Percentiles rank a stretch among this genome's conserved stretches.
phyloP scores from a whole-genome alignment of 1,140 invertebrate genomes.

The Xylocopa sonorina region DNA sequence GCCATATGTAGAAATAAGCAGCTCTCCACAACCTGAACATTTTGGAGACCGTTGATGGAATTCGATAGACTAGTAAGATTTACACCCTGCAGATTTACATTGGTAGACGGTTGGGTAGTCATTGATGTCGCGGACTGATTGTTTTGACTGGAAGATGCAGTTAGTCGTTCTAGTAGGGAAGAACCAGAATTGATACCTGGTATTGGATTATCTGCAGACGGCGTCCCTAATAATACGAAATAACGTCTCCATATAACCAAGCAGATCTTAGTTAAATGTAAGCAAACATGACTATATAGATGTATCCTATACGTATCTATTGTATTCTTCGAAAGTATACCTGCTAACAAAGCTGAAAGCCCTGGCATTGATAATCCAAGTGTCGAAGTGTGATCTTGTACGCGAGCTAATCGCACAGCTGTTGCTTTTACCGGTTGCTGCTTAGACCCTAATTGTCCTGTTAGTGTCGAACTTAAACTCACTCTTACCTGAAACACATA shows the following conservation, averaged over 20 bases:
- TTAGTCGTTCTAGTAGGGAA: conserved; percentile 83
- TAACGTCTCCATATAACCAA: no score
- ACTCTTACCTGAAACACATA: conserved; percentile 72
- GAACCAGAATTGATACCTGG: conserved; percentile 83
- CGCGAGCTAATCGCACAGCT: conserved; percentile 78
- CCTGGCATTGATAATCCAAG: conserved; percentile 82
- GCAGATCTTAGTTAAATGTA: no score
- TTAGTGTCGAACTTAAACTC: conserved; percentile 77
- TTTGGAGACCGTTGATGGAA: conserved; percentile 89
- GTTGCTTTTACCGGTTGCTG: conserved; percentile 79
- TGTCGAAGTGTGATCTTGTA: conserved; percentile 78
- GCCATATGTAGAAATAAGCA: conserved; percentile 40
- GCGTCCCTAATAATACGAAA: conserved; percentile 78
- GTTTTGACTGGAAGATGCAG: conserved; percentile 80
- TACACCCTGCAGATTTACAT: conserved; percentile 87
- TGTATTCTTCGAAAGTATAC: conserved; percentile 60
- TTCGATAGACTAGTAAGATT: conserved; percentile 89
- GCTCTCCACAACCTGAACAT: conserved; percentile 84
- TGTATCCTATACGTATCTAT: not conserved
- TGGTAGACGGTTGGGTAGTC: conserved; percentile 84
- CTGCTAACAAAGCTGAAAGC: conserved; percentile 82
- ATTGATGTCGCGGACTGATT: conserved; percentile 81
- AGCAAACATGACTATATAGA: no score
- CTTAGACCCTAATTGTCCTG: conserved; percentile 76
- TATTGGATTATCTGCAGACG: conserved; percentile 84